Base-by-base conservation (phyloP, 2,113 vertebrate species). In the Nyctereutes procyonoides region DNA sequence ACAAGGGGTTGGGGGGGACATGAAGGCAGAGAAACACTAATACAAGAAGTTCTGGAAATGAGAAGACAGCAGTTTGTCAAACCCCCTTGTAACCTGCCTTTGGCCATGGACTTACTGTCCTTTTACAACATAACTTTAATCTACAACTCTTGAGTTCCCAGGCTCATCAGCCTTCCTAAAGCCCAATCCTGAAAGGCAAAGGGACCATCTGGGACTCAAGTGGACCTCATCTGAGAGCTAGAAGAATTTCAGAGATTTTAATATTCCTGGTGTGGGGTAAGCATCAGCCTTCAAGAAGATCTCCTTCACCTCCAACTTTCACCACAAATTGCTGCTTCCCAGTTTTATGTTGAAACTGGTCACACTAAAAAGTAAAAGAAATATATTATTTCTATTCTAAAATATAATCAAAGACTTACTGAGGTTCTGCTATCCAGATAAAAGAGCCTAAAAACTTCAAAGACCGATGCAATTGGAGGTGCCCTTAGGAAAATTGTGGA, bases 371-470 rank as follows among this genome's bases (percentile, higher is more conserved):
- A 4, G 60, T 82, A 62, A 62, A 77, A 51, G 17, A n/a, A n/a
- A n/a, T 28, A 56, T 22, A 71, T 38, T 81, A 67, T 74, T 76
- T 90, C n/a, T 90, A 22, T n/a, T 90, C 80, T 74, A 80, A 93
- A 95, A 85, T 90, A 48, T 8, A 74, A 90, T 86, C 15, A 10
- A 81, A 95, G 43, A 69, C 80, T 88, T 85, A n/a, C 38, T 69
- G 63, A 94, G 10, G 0, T 88, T 87, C 89, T 95, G 56, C 38
- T 82, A 86, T 38, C 24, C 80, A 35, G 14, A 90, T 74, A 86
- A 74, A 85, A 86, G 63, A 58, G 14, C 26, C 85, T 69, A 51
- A 81, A 95, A 81, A 86, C 38, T 74, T 90, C 73, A 89, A 65
- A 84, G 11, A 56, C 93, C 35, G 43, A 32, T 90, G 10, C 26